Base-by-base conservation (phyloP, 2,888 invertebrate genomes). In the Plebejus argus region DNA sequence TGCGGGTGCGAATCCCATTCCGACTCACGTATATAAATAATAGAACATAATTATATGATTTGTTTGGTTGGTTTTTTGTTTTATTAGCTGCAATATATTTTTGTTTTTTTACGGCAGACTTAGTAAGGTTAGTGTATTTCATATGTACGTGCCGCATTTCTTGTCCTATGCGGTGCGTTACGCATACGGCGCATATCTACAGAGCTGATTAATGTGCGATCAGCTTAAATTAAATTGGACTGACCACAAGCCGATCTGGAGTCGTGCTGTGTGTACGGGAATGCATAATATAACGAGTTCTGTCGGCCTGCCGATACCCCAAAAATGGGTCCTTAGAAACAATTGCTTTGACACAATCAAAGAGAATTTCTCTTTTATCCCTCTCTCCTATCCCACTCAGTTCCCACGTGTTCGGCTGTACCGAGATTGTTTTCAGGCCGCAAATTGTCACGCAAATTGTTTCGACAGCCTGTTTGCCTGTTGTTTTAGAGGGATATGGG, bases 381-480 rank as follows among this genome's bases (percentile, higher is more conserved):
- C n/a, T 23, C 61, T 23, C 61, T 20, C 58, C n/a, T 8, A 7
- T 58, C 12, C 3, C 20, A 20, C 20, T n/a, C 0, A 3, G 8
- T 58, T 12, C 61, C 7, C 28, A 66, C 66, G 18, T 33, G 10
- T 23, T 23, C 3, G 5, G 61, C 10, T 5, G 28, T 12, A 1
- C 18, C 28, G 18, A 33, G 28, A 66, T 66, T 66, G 66, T 28
- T 66, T 66, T 66, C 28, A 66, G 66, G 6, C 28, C 66, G 6
- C 66, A 66, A 66, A 66, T 66, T 66, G 66, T 66, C 66, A 33
- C 28, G 28, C 66, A 66, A 66, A 66, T 66, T 66, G 66, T 66
- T 66, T 33, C 66, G 66, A 58, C 58, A 58, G 58, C 53, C 53
- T 20, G 58, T 18, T n/a, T 7, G 20, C 3, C 2, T 7, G 3